phyloP scores from a whole-genome alignment of 2,797 vertebrate species.

The Brachyrhaphis roseni region DNA sequence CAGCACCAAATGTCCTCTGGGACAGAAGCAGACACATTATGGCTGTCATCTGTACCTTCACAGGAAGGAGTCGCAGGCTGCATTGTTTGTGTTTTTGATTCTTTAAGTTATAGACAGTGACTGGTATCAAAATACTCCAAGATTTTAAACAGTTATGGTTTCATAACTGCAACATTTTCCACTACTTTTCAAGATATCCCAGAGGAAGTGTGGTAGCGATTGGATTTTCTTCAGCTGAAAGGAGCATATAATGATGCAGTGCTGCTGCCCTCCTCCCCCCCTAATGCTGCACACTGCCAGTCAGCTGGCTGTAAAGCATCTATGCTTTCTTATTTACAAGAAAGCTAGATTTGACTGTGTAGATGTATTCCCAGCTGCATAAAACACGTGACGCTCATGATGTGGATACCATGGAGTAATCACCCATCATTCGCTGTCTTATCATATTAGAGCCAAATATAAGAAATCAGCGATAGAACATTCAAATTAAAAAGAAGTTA shows the following conservation, averaged over 20 bases:
- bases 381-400: neutral
- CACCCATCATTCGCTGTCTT: neutral
- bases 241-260: neutral
- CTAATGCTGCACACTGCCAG: neutral
- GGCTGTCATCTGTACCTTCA: slow-evolving; percentile 77
- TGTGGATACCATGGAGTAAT: neutral
- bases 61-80: slow-evolving; percentile 43
- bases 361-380: neutral
- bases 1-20: slow-evolving; percentile 79
- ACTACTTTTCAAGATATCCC: neutral
- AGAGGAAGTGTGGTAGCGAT: neutral
- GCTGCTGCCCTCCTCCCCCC: neutral
- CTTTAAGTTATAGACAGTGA: neutral
- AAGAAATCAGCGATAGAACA: neutral
- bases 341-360: neutral
- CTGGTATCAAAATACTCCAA: neutral
- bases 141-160: neutral
- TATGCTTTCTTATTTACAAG: neutral
- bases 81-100: slow-evolving; percentile 20
- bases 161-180: neutral
- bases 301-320: neutral
- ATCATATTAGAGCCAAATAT: neutral
- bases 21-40: slow-evolving; percentile 77
- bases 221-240: neutral
- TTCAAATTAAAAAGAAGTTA: neutral